A percentile compares a stretch with the other conserved stretches of the same genome.
phyloP scores from a whole-genome alignment of 2,888 invertebrate genomes.

The Diarsia dahlii region DNA sequence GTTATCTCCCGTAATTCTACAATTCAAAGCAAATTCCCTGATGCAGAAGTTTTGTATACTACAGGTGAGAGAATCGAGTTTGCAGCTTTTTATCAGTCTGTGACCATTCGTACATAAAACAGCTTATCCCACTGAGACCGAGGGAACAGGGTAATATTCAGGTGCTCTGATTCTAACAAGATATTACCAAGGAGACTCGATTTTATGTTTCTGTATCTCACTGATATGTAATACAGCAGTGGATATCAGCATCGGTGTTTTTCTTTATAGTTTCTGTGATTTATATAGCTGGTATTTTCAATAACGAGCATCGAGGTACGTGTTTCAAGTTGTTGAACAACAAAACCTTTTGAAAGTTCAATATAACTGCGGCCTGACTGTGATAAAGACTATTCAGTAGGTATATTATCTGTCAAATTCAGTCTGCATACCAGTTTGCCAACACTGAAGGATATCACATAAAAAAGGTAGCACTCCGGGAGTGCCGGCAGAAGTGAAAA shows the following conservation, averaged over 20 bases:
- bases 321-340: not conserved
- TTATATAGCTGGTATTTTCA: not conserved
- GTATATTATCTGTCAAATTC: no score
- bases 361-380: no score
- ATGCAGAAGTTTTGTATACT: constrained; percentile 21
- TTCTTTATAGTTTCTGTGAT: not conserved
- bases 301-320: not conserved
- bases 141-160: not conserved
- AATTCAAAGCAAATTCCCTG: not conserved
- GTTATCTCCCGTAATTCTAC: not conserved
- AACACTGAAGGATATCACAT: no score
- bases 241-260: not conserved
- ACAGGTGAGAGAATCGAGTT: constrained; percentile 28
- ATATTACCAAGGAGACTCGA: constrained; percentile 3
- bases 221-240: constrained; percentile 6
- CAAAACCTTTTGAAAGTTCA: no score
- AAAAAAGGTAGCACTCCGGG: no score
- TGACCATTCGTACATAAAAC: constrained; percentile 28
- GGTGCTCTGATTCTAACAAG: constrained; percentile 14
- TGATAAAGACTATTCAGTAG: no score
- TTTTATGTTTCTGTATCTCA: constrained; percentile 8
- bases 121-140: constrained; percentile 18
- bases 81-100: constrained; percentile 26
- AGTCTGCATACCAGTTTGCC: no score
- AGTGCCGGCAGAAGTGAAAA: no score